Base-by-base conservation (phyloP, 2,113 vertebrate genomes). In the Cyprinus carpio region DNA sequence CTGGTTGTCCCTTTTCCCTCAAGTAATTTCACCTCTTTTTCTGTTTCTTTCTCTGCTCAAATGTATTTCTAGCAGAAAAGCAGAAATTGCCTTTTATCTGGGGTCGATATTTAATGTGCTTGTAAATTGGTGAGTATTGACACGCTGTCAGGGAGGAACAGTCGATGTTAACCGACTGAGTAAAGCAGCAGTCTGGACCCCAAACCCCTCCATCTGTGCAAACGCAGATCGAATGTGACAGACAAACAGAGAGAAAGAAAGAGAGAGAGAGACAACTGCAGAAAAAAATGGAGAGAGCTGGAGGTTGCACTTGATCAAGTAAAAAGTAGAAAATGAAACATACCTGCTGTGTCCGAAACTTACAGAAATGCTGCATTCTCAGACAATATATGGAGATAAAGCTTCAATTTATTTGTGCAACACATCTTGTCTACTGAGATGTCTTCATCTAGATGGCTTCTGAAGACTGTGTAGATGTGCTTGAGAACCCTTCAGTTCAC, bases 91-190 rank as follows among this genome's bases (percentile, higher is more conserved):
- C 96, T 96, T 95, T 97, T 97, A 97, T 96, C 95, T 93, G 81
- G 67, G 95, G 96, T 97, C 96, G 95, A 97, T 97, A 96, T 95
- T 94, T 96, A 96, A 96, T 96, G 95, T 94, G 94, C 95, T 96
- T 94, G 94, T 96, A 96, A 97, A 97, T 97, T 97, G 96, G 95
- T 96, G 96, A 96, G 96, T 97, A 97, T 97, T 97, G 96, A 97
- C 96, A 95, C 92, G 85, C 95, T 97, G 97, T 96, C 96, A 96
- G 94, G 94, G 94, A 89, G 85, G 93, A 93, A 95, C 95, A 94
- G 94, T 95, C 96, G 95, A 83, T 94, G 92, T 93, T 91, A 95
- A 95, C 94, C 94, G 83, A 84, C 92, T 83, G 90, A 93, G 87
- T 92, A 90, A 82, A 87, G 91, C 91, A 88, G 89, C 40, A 78